phyloP scores from a whole-genome alignment of 2,888 invertebrate species.

The Ommatoiulus sabulosus region DNA sequence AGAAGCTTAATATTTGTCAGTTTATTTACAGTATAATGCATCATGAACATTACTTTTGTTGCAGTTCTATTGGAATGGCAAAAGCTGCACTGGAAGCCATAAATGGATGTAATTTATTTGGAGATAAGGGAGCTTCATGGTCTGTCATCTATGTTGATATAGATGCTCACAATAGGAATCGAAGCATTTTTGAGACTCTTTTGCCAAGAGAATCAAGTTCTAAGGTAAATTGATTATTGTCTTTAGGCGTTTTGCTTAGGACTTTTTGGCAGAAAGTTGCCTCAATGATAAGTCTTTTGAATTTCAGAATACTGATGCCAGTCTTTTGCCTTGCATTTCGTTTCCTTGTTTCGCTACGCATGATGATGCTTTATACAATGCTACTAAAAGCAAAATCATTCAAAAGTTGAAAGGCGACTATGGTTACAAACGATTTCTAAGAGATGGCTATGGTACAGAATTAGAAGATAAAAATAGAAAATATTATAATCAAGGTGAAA shows the following conservation, averaged over 20 bases:
- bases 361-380: slow-evolving; percentile 86
- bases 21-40: too few species aligned
- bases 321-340: slow-evolving; percentile 91
- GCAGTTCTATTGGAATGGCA: slow-evolving; percentile 92
- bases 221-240: slow-evolving; percentile 75
- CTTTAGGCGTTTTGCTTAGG: neutral
- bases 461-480: slow-evolving; percentile 83
- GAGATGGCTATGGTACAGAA: slow-evolving; percentile 93
- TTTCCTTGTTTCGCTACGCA: slow-evolving; percentile 99
- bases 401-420: slow-evolving; percentile 85
- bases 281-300: neutral
- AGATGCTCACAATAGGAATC: slow-evolving; percentile 98
- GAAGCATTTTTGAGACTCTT: slow-evolving; percentile 98
- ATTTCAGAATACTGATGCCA: slow-evolving; percentile 88
- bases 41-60: too few species aligned
- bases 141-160: slow-evolving; percentile 99
- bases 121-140: slow-evolving; percentile 97
- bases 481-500: slow-evolving; percentile 90
- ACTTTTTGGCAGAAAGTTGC: neutral
- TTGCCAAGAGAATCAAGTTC: slow-evolving; percentile 97
- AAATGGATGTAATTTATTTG: slow-evolving; percentile 98
- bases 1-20: too few species aligned
- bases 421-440: slow-evolving; percentile 92
- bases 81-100: slow-evolving; percentile 98
- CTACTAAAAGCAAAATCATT: slow-evolving; percentile 87